A percentile compares a stretch with the other conserved stretches of the same genome.
Evolutionary conservation across 1,140 invertebrate genomes (phyloP).

Genomic region (Schlechtendalia chinensis): DNA sequence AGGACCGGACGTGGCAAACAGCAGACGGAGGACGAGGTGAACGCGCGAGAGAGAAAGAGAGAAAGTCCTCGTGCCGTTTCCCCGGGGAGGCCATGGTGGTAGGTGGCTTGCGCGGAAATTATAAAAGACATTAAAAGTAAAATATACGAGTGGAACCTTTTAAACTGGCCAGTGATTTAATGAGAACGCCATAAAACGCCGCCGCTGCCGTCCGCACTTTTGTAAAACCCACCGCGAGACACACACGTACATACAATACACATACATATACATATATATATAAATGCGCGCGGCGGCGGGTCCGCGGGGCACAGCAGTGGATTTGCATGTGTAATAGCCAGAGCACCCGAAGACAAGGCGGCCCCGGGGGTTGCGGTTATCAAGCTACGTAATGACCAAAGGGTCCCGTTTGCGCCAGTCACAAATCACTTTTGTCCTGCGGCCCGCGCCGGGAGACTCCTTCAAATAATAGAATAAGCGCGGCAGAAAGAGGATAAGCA

Average conservation of each 20-base stretch:
- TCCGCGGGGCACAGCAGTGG: neutral
- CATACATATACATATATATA: too few relatives aligned
- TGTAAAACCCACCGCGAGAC: constrained; percentile 45
- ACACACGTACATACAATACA: constrained; percentile 18
- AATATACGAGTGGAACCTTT: constrained; percentile 38
- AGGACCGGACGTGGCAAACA: too few relatives aligned
- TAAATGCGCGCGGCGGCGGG: constrained; percentile 1
- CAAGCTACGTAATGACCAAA: constrained; percentile 46
- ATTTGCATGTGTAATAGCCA: constrained; percentile 48
- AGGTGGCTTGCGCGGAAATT: constrained; percentile 20
- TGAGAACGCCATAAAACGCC: constrained; percentile 28
- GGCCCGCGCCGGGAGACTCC: constrained; percentile 11
- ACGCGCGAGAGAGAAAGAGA: neutral
- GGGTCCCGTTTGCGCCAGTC: constrained; percentile 44
- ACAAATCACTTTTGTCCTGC: constrained; percentile 49
- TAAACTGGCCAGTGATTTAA: constrained; percentile 49
- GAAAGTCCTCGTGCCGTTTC: neutral
- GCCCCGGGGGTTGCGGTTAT: constrained; percentile 42
- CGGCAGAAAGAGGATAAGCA: constrained; percentile 38
- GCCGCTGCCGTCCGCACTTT: constrained; percentile 40
- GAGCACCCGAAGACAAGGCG: constrained; percentile 41
- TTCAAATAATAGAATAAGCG: constrained; percentile 49
- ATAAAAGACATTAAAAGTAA: constrained; percentile 50
- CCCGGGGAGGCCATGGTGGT: neutral
- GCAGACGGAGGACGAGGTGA: too few relatives aligned